Evolutionary conservation across 1,140 invertebrate species (phyloP).

Genomic region (Lepidurus arcticus): DNA sequence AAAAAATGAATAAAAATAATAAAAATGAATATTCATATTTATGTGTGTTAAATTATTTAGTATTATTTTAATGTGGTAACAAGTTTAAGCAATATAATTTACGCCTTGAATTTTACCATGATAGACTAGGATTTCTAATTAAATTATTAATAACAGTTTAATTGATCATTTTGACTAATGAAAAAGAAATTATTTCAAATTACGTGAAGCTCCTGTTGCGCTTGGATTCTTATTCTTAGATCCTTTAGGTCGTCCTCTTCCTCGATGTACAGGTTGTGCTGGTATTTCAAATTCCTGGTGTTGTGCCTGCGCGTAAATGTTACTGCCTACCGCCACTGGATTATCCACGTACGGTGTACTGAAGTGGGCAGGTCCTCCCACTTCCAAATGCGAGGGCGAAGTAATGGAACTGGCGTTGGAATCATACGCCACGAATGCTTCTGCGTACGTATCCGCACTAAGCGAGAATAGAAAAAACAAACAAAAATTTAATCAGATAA

Average conservation of each 20-base stretch:
- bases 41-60: too few relatives aligned
- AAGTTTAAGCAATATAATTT: too few relatives aligned
- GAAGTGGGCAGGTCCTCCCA: neutral
- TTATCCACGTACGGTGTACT: neutral
- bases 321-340: neutral
- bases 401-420: constrained; percentile 24
- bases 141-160: too few relatives aligned
- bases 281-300: neutral
- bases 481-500: neutral
- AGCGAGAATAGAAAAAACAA: neutral
- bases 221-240: constrained; percentile 8
- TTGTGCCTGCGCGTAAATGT: neutral
- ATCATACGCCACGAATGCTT: constrained; percentile 25
- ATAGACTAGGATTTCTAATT: too few relatives aligned
- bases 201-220: neutral
- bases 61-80: too few relatives aligned
- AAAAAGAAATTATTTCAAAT: neutral
- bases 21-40: neutral
- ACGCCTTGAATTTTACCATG: too few relatives aligned
- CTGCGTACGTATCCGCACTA: constrained; percentile 23
- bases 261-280: constrained; percentile 6
- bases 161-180: neutral
- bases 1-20: neutral
- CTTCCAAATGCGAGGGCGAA: constrained; percentile 24
- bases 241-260: neutral